Evolutionary conservation across 2,888 invertebrate genomes (phyloP), one percentile per base, ranked within the genome.

Genomic region (Drosophila parthenogenetica): DNA sequence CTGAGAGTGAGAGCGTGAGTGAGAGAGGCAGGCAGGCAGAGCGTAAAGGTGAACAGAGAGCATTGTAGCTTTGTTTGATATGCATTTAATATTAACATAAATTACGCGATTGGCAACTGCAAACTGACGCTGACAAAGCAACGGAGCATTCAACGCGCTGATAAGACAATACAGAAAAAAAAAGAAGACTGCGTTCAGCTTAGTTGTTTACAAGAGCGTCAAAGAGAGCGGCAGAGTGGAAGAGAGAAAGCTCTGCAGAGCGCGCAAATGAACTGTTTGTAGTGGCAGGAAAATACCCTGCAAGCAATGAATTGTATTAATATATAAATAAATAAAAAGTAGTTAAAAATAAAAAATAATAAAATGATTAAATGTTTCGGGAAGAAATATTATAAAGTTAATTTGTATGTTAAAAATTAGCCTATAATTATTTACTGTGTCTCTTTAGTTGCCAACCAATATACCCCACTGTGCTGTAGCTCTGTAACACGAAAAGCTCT

Each of bases 151-250:
- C 29, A 39, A 55, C 58, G 55, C 37, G 60, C 64, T 85, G 69
- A 75, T 74, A 77, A 71, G 65, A 77, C 67, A 45, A 29, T 43
- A 29, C 29, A 29, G 19, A 63, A 84, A 63, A 5, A 63, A 84
- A 64, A 60, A 53, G 55, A 49, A 54, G 61, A 57, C 43, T 49
- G 75, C 49, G 14, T 40, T 37, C 43, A 37, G 19, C 50, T 49
- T 37, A 49, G 37, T 81, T 83, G 87, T 84, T 81, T 87, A 84
- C 81, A 69, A 83, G 84, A 81, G 74, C 50, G 39, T n/a, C 46
- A 49, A 29, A 25, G 63, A 68, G 60, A 39, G 35, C 35, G 13
- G 35, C 11, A 13, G 35, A 35, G 35, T 13, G 3, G 42, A 64
- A 61, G 66, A 61, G 63, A 50, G 51, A 63, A 55, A 69, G 77